Percentiles rank a stretch among this genome's conserved stretches.
Evolutionary conservation across 2,113 vertebrate species (phyloP).

Genomic region (Microcebus tavaratra): DNA sequence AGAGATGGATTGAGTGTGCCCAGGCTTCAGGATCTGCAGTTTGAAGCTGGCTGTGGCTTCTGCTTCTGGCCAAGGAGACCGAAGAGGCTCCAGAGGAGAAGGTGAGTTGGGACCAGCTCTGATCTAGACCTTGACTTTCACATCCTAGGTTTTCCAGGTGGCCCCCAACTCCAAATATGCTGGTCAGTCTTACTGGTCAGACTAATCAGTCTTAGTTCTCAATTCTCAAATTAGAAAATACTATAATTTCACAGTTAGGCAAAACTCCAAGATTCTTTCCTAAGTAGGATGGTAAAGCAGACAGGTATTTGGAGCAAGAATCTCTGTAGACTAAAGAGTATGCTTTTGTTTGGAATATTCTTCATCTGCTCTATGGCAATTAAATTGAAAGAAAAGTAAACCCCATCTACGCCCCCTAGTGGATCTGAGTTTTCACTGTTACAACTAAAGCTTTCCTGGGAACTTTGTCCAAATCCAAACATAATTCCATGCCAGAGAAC

Average conservation of each 20-base stretch:
- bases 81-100: background rate
- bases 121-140: background rate
- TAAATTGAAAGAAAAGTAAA: background rate
- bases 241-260: background rate
- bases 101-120: too few species aligned
- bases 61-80: background rate
- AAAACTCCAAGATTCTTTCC: background rate
- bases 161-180: too few species aligned
- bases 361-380: background rate
- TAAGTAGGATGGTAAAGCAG: background rate
- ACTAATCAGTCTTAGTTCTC: background rate
- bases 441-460: background rate
- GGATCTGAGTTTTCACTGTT: background rate
- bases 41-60: background rate
- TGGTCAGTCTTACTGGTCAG: too few species aligned
- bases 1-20: background rate
- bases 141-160: background rate
- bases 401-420: background rate
- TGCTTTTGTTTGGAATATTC: background rate
- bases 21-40: background rate
- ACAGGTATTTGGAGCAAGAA: background rate
- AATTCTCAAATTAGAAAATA: background rate
- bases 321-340: background rate
- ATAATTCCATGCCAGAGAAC: background rate
- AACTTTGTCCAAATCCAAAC: background rate